phyloP scores from a whole-genome alignment of 2,888 invertebrate genomes.

The Anorthoa munda region DNA sequence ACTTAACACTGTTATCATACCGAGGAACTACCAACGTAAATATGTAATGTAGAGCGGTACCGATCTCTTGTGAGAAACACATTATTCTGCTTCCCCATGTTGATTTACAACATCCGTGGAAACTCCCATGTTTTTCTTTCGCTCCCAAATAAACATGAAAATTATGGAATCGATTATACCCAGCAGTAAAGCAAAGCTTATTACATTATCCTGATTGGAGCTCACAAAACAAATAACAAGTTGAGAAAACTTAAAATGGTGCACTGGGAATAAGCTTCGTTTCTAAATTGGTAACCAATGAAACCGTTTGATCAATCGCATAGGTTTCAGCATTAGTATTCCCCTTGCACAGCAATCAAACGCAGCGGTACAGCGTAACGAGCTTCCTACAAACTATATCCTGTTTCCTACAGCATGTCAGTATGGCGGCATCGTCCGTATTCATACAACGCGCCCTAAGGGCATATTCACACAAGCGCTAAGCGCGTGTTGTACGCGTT shows the following conservation, averaged over 20 bases:
- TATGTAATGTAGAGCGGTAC: constrained; percentile 20
- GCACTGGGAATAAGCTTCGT: constrained; percentile 34
- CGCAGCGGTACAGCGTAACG: constrained; percentile 70
- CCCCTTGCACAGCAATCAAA: constrained; percentile 76
- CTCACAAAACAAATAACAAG: constrained; percentile 20
- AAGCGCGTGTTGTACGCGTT: constrained; percentile 34
- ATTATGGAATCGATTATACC: constrained; percentile 34
- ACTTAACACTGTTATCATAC: constrained; percentile 31
- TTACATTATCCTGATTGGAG: constrained; percentile 27
- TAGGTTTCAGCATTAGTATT: constrained; percentile 74
- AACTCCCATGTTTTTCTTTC: constrained; percentile 47
- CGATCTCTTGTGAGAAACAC: constrained; percentile 44
- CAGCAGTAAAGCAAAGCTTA: constrained; percentile 14
- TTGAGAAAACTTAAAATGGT: constrained; percentile 31
- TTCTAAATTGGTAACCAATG: constrained; percentile 41
- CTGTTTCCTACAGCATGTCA: constrained; percentile 43
- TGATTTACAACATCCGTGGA: constrained; percentile 52
- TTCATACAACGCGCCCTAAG: constrained; percentile 47
- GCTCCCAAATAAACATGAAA: constrained; percentile 43
- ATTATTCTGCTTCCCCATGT: constrained; percentile 38
- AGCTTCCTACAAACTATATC: constrained; percentile 70
- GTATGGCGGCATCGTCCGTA: constrained; percentile 37
- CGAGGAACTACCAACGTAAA: constrained; percentile 20
- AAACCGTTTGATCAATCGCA: constrained; percentile 70
- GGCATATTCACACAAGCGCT: constrained; percentile 29